A percentile compares a stretch with the other conserved stretches of the same genome.
Conservation (phyloP, 2,797 vertebrate species). For the Trichosurus vulpecula region DNA sequence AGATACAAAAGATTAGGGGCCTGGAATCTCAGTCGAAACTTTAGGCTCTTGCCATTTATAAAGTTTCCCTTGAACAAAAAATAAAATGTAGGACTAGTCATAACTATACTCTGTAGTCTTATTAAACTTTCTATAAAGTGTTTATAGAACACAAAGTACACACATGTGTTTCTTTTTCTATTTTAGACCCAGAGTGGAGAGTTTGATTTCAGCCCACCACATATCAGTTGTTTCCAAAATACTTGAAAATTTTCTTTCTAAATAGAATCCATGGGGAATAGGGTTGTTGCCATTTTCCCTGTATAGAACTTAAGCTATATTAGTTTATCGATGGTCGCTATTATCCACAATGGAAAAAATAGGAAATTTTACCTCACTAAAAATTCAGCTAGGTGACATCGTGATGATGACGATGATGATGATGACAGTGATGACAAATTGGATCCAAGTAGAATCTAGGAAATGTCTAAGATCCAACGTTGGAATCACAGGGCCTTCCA, state of each 20-base stretch:
- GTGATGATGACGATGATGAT: not conserved
- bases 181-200: slow-evolving; percentile 72
- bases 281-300: not conserved
- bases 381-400: not conserved
- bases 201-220: slow-evolving; percentile 65
- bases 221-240: slow-evolving; percentile 55
- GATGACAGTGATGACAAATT: not conserved
- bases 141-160: slow-evolving; percentile 78
- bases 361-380: not conserved
- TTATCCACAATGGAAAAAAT: not conserved
- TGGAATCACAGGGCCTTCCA: not conserved
- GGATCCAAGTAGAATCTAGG: not conserved
- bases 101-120: slow-evolving; percentile 66
- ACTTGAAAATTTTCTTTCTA: slow-evolving; percentile 69
- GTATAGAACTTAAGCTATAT: not conserved
- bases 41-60: slow-evolving; percentile 34
- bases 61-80: slow-evolving; percentile 47
- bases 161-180: slow-evolving; percentile 68
- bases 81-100: slow-evolving; percentile 45
- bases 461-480: not conserved
- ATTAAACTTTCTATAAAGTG: slow-evolving; percentile 76
- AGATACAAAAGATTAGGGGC: not conserved
- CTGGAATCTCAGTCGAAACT: slow-evolving; percentile 26
- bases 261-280: not conserved
- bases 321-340: not conserved